Conservation (phyloP, 1,140 invertebrate genomes). For the Ips nitidus region DNA sequence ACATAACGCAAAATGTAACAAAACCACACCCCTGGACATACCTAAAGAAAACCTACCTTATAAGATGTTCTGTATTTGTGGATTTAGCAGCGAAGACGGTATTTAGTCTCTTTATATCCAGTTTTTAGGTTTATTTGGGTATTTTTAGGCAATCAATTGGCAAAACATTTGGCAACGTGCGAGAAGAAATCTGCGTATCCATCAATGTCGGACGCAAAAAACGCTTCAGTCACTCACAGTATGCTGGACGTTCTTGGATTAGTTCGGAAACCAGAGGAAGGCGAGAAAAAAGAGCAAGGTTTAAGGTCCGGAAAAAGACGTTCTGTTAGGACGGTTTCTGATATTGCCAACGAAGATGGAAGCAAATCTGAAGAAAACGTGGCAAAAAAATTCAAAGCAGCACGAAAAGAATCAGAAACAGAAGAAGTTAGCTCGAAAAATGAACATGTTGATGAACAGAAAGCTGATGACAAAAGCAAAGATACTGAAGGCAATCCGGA, state of each 20-base stretch:
- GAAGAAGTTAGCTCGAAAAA: no score
- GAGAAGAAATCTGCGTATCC: constrained; percentile 64
- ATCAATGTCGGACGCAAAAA: constrained; percentile 58
- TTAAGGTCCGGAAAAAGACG: no score
- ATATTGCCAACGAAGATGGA: no score
- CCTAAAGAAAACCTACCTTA: constrained; percentile 58
- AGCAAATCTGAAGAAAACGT: no score
- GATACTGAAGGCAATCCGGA: no score
- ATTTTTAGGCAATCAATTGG: constrained; percentile 63
- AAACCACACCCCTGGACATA: constrained; percentile 57
- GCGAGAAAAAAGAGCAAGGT: not conserved
- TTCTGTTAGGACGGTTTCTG: no score
- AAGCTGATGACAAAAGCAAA: no score
- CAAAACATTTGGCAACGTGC: constrained; percentile 64
- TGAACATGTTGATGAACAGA: no score
- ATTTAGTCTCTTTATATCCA: constrained; percentile 38
- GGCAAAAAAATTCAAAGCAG: no score
- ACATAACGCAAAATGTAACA: constrained; percentile 63
- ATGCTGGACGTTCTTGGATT: constrained; percentile 60
- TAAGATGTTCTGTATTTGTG: constrained; percentile 73
- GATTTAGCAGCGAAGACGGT: constrained; percentile 66
- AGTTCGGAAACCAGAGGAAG: constrained; percentile 52
- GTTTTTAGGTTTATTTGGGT: not conserved
- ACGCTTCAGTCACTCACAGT: constrained; percentile 58
- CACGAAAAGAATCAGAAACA: no score